Evolutionary conservation across 2,888 invertebrate species (phyloP).

Genomic region (Choristoneura rosaceana): DNA sequence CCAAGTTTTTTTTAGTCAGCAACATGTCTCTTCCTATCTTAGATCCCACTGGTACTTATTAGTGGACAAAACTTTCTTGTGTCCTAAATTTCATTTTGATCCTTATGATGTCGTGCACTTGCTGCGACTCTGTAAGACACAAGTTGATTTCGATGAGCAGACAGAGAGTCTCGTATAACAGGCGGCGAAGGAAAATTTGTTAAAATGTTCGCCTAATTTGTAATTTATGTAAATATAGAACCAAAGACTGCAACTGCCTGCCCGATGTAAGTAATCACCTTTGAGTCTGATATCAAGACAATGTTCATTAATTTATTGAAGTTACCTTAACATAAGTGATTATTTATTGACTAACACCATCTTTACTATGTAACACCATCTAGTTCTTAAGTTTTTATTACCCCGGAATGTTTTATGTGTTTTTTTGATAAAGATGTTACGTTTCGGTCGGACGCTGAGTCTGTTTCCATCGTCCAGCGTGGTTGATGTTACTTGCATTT

Average conservation of each 20-base stretch:
- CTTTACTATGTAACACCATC: slow-evolving; percentile 61
- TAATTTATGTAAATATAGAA: slow-evolving; percentile 72
- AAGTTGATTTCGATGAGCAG: slow-evolving; percentile 74
- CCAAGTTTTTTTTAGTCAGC: slow-evolving; percentile 19
- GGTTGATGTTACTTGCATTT: slow-evolving; percentile 64
- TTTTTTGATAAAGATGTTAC: slow-evolving; percentile 5
- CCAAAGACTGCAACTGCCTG: slow-evolving; percentile 81
- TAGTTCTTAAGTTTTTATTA: slow-evolving; percentile 47
- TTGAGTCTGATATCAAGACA: slow-evolving; percentile 63
- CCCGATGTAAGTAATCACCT: slow-evolving; percentile 55
- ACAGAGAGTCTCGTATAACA: slow-evolving; percentile 74
- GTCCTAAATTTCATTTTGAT: slow-evolving; percentile 5
- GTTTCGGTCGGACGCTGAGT: neutral
- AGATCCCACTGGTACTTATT: slow-evolving; percentile 45
- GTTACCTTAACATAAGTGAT: slow-evolving; percentile 81
- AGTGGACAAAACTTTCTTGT: slow-evolving; percentile 24
- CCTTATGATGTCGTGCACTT: slow-evolving; percentile 38
- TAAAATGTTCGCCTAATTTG: slow-evolving; percentile 51
- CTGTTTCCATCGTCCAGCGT: slow-evolving; percentile 1
- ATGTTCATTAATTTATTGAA: slow-evolving; percentile 78
- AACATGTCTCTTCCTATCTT: slow-evolving; percentile 43
- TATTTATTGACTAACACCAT: slow-evolving; percentile 80
- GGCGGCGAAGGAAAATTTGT: slow-evolving; percentile 73
- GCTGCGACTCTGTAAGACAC: slow-evolving; percentile 67
- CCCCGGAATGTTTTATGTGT: slow-evolving; percentile 27